phyloP scores from a whole-genome alignment of 2,113 vertebrate species.

The Heliornis fulica region DNA sequence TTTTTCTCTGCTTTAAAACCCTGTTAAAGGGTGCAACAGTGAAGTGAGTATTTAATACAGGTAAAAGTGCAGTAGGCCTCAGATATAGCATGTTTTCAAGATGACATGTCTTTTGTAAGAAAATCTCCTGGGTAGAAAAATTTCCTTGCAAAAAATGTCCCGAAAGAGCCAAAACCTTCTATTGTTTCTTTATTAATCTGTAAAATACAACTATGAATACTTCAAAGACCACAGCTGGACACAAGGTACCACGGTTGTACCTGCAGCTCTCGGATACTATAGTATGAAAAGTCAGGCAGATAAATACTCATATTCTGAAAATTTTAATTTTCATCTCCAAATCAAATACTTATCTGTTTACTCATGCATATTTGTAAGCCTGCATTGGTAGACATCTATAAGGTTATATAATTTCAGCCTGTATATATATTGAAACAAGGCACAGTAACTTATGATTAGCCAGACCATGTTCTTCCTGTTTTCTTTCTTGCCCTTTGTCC shows the following conservation, averaged over 20 bases:
- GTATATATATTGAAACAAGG: neutral
- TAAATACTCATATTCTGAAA: accelerated
- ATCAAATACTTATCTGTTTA: neutral
- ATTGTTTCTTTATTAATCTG: neutral
- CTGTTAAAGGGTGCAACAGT: neutral
- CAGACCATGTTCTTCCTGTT: neutral
- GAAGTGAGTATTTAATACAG: neutral
- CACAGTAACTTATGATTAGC: neutral
- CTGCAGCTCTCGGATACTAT: neutral
- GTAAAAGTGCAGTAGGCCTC: neutral
- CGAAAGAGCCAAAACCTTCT: neutral
- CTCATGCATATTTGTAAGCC: neutral
- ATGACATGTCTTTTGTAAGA: neutral
- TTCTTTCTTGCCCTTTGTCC: neutral
- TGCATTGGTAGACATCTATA: neutral
- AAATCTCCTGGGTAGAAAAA: neutral
- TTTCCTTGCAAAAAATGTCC: neutral
- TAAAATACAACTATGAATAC: neutral
- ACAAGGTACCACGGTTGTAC: neutral
- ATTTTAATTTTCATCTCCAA: neutral
- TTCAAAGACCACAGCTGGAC: neutral
- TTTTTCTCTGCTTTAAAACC: neutral
- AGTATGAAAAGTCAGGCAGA: neutral
- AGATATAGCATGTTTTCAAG: constrained; percentile 1
- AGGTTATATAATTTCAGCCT: neutral